Conservation (phyloP, 2,113 vertebrate species). For the Pygathrix nemaeus region DNA sequence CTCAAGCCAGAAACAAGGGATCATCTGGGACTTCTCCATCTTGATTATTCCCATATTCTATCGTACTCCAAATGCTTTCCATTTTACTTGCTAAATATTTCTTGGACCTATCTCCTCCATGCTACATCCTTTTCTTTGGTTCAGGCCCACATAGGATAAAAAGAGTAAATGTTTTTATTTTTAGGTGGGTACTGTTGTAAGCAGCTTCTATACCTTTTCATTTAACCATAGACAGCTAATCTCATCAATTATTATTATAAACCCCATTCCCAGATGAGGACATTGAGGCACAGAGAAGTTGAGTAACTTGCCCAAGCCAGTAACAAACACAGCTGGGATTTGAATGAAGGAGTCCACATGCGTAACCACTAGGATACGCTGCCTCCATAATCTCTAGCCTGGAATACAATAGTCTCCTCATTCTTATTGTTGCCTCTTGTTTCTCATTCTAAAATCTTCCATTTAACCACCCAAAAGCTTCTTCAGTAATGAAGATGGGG, state of each 20-base stretch:
- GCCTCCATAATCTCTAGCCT: not conserved
- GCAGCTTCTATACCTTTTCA: not conserved
- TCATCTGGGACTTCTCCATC: not conserved
- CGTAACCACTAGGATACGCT: not conserved
- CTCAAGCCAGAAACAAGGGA: not conserved
- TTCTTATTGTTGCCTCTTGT: not conserved
- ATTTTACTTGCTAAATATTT: not conserved
- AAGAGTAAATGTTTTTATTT: not conserved
- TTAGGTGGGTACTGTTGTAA: not conserved
- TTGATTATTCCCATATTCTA: not conserved
- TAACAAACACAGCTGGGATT: not conserved
- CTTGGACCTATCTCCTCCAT: not conserved
- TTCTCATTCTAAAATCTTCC: not conserved
- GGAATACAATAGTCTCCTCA: not conserved
- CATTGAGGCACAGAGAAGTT: not conserved
- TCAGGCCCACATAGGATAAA: not conserved
- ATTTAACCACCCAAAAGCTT: not conserved
- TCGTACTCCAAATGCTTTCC: not conserved
- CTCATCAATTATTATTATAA: conserved; percentile 7
- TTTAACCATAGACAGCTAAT: not conserved
- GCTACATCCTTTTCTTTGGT: not conserved
- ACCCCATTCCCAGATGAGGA: not conserved
- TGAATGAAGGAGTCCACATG: not conserved
- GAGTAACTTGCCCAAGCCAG: not conserved
- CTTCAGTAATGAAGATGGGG: not conserved